Conservation (phyloP, 2,797 vertebrate genomes). For the Mormyrus hasselquistii region DNA sequence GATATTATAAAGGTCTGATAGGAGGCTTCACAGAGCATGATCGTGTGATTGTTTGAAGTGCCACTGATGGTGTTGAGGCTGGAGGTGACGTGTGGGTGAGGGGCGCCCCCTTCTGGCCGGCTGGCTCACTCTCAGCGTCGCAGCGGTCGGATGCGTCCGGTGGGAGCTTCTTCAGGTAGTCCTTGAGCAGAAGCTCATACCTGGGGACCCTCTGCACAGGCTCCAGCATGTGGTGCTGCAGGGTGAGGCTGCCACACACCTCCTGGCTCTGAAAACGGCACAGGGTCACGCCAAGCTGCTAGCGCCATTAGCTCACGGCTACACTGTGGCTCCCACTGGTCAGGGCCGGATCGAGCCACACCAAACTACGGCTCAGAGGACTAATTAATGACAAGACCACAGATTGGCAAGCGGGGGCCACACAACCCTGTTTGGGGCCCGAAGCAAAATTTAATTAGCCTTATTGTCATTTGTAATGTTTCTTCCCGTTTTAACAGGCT, state of each 20-base stretch:
- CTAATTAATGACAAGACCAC: background rate
- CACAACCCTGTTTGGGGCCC: background rate
- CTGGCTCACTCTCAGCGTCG: conserved; percentile 56
- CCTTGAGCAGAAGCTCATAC: conserved; percentile 77
- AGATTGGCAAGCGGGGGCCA: background rate
- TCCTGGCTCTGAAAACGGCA: conserved; percentile 56
- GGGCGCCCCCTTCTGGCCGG: background rate
- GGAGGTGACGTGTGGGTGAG: background rate
- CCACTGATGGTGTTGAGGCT: background rate
- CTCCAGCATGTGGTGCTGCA: conserved; percentile 95
- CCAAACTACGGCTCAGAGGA: background rate
- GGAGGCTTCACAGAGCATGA: background rate
- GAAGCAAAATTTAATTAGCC: background rate
- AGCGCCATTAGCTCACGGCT: background rate
- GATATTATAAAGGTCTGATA: background rate
- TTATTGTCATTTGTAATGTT: background rate
- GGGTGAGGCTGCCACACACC: conserved; percentile 69
- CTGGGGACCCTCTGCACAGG: conserved; percentile 85
- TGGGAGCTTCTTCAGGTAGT: conserved; percentile 73
- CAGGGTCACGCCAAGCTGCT: background rate
- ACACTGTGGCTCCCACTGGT: background rate
- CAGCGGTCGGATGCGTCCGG: conserved; percentile 57
- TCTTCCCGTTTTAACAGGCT: background rate
- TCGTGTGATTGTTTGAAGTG: background rate
- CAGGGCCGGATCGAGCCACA: background rate